These are phyloP conservation scores for Glaucidium brasilianum DNA, from an alignment of 2,113 vertebrate genomes.

Conservation along the genomic window DNA sequence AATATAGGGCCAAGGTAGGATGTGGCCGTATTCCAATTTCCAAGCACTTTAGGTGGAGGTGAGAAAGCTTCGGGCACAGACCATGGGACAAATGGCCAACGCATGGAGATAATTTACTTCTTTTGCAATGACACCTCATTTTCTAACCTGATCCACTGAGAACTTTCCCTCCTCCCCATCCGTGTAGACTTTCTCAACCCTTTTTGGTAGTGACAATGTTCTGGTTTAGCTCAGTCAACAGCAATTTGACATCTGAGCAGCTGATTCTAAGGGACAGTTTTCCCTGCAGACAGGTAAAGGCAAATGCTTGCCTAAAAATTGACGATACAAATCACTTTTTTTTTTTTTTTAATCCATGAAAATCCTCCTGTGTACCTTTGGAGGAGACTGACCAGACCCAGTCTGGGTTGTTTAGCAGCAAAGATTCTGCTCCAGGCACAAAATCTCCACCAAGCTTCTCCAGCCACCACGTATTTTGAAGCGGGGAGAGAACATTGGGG, in stretches of 20 bases:
- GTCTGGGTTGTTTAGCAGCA: neutral
- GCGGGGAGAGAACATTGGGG: neutral
- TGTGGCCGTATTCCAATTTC: neutral
- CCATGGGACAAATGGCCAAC: neutral
- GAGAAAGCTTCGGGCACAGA: neutral
- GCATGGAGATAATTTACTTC: neutral
- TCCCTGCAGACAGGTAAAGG: neutral
- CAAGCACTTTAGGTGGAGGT: neutral
- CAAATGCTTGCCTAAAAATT: neutral
- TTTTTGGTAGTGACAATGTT: neutral
- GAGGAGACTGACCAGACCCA: neutral
- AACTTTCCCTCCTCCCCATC: neutral
- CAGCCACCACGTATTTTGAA: rapidly evolving
- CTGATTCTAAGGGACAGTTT: neutral
- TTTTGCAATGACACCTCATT: neutral
- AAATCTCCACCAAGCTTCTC: neutral
- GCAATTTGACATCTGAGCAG: neutral
- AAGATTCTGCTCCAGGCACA: neutral
- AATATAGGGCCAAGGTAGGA: neutral
- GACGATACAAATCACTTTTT: neutral
- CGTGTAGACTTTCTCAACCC: neutral
- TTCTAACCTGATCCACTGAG: neutral
- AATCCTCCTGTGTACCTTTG: neutral
- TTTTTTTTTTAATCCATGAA: neutral
- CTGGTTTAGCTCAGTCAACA: neutral